Percentiles rank a stretch among this genome's conserved stretches.
Conservation (phyloP, 2,888 invertebrate species). For the Steinernema carpocapsae region DNA sequence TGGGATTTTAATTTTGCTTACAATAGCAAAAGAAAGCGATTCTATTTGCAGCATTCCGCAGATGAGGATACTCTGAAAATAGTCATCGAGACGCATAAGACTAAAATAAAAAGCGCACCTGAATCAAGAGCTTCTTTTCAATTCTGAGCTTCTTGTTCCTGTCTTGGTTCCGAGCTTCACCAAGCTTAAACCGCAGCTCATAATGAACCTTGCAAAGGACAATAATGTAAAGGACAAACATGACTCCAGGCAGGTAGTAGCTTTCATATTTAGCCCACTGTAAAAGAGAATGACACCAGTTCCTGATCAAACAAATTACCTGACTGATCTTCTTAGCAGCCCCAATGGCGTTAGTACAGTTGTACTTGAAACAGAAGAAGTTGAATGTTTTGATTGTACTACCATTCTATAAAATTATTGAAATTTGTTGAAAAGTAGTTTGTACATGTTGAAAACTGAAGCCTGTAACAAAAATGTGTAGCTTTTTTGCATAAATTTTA, state of each 20-base stretch:
- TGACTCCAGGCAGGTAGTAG: not conserved
- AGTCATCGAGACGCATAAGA: not conserved
- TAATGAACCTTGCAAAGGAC: not conserved
- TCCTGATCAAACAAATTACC: not conserved
- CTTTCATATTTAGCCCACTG: slow-evolving; percentile 13
- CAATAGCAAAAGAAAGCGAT: not conserved
- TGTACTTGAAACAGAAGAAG: not conserved
- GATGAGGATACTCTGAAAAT: not conserved
- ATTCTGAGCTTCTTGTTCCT: not conserved
- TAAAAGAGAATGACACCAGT: not conserved
- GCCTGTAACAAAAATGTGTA: too few species aligned
- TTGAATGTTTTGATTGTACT: too few species aligned
- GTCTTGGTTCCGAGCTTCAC: not conserved
- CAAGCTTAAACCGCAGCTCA: not conserved
- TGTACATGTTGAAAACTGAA: too few species aligned
- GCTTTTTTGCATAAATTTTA: too few species aligned
- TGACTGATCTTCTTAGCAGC: not conserved
- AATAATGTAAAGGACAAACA: slow-evolving; percentile 15
- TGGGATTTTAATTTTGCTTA: not conserved
- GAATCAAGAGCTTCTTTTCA: slow-evolving; percentile 1
- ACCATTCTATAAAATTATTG: too few species aligned
- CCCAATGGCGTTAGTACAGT: not conserved
- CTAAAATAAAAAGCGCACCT: not conserved
- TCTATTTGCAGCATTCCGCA: slow-evolving; percentile 22
- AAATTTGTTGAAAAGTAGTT: too few species aligned